Base-by-base conservation (phyloP, 2,797 vertebrate species). In the Acropternis orthonyx region DNA sequence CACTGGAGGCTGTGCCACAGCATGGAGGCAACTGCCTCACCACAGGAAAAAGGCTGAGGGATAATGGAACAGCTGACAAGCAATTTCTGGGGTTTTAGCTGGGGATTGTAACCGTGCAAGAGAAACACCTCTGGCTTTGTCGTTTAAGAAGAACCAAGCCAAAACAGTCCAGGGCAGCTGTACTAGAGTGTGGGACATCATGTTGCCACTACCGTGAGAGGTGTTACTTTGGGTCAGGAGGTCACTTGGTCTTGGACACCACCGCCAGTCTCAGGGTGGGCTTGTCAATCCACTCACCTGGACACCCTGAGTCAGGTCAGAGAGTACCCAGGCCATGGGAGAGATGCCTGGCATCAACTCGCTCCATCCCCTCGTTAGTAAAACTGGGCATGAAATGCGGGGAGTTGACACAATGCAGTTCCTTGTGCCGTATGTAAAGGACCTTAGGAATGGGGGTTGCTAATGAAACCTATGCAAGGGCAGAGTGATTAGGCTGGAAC, bases 401-500 rank as follows among this genome's bases (percentile, higher is more conserved):
- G 9, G 9, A 14, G 59, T 8, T 54, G 37, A 4, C 80, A 93
- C 85, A 94, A 23, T 72, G 75, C 76, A 34, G 71, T 76, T 39
- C 21, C 62, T 78, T 87, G 54, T 73, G 2, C 22, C 6, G 4
- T 16, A 10, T 46, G 23, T 49, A 20, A 54, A 61, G 56, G 34
- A 28, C 5, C 7, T 67, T 58, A 39, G 56, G 74, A 65, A 10
- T 7, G 7, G 44, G 28, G 7, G 75, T 51, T 93, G 79, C 85
- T 79, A 62, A 14, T 0, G 6, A 68, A 41, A 17, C 5, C 0
- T 71, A 14, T 30, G 77, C 46, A 9, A 39, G 27, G 68, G 12
- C 55, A 9, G 68, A 5, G 11, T 30, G 46, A 80, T 94, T 91
- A 89, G 89, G 88, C 86, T 89, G 87, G 81, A 94, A 85, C 95